phyloP scores from a whole-genome alignment of 2,113 vertebrate genomes.

The Platycercus adscitus region DNA sequence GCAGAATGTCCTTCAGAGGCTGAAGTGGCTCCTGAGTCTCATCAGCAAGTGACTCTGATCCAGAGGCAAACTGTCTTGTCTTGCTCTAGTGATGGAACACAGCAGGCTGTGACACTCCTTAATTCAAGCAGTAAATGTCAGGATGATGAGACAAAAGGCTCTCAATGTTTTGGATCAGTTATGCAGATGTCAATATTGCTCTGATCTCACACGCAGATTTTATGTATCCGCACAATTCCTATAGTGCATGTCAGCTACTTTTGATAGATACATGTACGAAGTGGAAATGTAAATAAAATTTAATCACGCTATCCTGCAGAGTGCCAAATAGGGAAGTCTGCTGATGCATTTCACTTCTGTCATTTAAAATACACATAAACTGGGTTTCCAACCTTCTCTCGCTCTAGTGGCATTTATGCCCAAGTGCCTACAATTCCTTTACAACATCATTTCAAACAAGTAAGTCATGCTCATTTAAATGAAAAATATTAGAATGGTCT shows the following conservation, averaged over 20 bases:
- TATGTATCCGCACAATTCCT: neutral
- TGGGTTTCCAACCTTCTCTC: neutral
- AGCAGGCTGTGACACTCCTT: neutral
- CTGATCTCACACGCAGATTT: neutral
- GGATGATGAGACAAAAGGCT: neutral
- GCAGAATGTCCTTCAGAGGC: neutral
- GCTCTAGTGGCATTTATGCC: neutral
- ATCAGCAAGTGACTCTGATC: neutral
- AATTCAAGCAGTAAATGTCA: neutral
- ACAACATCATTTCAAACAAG: neutral
- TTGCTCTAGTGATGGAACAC: neutral
- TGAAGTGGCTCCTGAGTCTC: neutral
- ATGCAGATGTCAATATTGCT: neutral
- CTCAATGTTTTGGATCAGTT: neutral
- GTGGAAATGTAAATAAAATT: slow-evolving; percentile 10
- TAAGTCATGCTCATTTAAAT: neutral
- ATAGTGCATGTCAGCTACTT: neutral
- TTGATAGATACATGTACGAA: neutral
- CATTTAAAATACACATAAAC: neutral
- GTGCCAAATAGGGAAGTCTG: neutral
- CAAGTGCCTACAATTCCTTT: neutral
- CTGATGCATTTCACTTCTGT: neutral
- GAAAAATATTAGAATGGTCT: neutral
- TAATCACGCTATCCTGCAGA: neutral
- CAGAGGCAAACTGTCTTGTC: neutral